phyloP scores from a whole-genome alignment of 1,140 invertebrate species.

The Dufourea novaeangliae region DNA sequence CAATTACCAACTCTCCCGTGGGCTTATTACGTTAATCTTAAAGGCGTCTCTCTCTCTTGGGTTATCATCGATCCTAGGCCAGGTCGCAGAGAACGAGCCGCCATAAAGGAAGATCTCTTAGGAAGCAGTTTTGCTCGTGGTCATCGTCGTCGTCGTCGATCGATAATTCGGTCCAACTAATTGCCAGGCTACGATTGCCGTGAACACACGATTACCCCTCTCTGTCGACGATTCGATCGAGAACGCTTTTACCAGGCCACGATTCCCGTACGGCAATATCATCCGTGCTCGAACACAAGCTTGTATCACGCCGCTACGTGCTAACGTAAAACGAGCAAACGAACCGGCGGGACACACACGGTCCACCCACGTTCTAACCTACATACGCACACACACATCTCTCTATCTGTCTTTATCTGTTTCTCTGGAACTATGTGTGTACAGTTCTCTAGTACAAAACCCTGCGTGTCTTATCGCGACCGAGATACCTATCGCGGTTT shows the following conservation, averaged over 20 bases:
- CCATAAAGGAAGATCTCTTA: constrained; percentile 31
- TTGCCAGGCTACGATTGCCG: constrained; percentile 39
- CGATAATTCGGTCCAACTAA: constrained; percentile 62
- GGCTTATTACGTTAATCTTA: constrained; percentile 51
- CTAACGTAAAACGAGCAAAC: constrained; percentile 30
- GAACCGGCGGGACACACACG: constrained; percentile 30
- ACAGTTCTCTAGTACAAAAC: constrained; percentile 55
- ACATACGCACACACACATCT: constrained; percentile 44
- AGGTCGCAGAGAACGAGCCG: no score
- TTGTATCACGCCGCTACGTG: constrained; percentile 2
- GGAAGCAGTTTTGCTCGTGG: no score
- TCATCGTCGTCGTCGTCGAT: constrained; percentile 42
- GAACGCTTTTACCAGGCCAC: constrained; percentile 19
- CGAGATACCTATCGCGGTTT: constrained; percentile 16
- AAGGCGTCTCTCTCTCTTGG: constrained; percentile 19
- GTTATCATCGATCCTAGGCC: constrained; percentile 52
- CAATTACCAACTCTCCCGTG: constrained; percentile 1
- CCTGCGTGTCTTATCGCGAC: constrained; percentile 39
- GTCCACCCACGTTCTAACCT: constrained; percentile 72
- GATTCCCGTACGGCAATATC: background rate
- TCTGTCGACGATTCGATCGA: constrained; percentile 22
- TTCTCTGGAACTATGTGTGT: constrained; percentile 11
- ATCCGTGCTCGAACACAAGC: constrained; percentile 10
- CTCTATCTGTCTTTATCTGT: background rate
- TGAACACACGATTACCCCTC: constrained; percentile 31